These are phyloP conservation scores for Ariopsis seemanni DNA, from an alignment of 2,113 vertebrate species.

Conservation along the genomic window DNA sequence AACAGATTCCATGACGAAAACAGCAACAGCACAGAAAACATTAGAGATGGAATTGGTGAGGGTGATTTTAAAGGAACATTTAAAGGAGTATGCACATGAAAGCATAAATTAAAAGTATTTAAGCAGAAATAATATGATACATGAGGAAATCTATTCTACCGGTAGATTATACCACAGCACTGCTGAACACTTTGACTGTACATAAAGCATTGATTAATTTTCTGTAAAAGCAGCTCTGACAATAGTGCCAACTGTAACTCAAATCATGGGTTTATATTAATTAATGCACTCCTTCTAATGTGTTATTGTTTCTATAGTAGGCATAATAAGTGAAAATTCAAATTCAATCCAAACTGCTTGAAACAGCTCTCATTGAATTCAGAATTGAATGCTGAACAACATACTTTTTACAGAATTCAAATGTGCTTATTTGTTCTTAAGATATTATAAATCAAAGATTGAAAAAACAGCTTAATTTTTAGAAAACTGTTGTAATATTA, in stretches of 20 bases:
- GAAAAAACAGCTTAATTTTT: too few species aligned
- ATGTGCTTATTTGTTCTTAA: too few species aligned
- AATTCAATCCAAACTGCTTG: too few species aligned
- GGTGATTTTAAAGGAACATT: slow-evolving; percentile 31
- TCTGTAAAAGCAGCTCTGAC: neutral
- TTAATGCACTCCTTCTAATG: neutral
- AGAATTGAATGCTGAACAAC: too few species aligned
- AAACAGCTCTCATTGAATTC: too few species aligned
- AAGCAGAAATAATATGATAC: neutral
- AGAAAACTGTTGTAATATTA: too few species aligned
- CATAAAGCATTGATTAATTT: neutral
- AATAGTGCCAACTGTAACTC: neutral
- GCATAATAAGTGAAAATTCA: too few species aligned
- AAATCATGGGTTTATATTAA: neutral
- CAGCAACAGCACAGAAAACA: slow-evolving; percentile 52
- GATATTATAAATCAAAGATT: too few species aligned
- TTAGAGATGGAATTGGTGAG: slow-evolving; percentile 41
- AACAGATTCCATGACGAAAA: slow-evolving; percentile 73
- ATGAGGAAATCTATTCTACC: neutral
- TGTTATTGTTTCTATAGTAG: neutral
- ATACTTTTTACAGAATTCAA: too few species aligned
- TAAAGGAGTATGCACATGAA: neutral
- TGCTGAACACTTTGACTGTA: neutral
- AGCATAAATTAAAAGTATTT: neutral
- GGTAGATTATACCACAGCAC: neutral